These are phyloP conservation scores for Scaptomyza parva DNA, from an alignment of 2,888 invertebrate species.

Conservation along the genomic window DNA sequence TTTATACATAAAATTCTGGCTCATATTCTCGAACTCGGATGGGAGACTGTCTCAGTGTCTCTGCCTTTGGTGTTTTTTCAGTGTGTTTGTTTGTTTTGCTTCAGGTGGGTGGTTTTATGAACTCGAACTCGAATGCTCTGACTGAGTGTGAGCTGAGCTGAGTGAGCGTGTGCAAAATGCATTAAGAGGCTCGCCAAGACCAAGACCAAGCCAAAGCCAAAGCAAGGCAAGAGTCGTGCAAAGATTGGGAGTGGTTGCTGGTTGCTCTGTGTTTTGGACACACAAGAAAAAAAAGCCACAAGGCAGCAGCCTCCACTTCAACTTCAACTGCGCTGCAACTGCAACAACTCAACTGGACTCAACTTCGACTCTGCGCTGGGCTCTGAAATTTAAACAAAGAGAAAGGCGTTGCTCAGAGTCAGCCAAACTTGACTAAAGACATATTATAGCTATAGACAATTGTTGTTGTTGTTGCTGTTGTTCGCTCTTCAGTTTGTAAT, in stretches of 20 bases:
- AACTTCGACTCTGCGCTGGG: constrained; percentile 22
- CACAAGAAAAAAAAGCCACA: constrained; percentile 32
- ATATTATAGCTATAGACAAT: constrained; percentile 21
- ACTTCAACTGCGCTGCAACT: constrained; percentile 5
- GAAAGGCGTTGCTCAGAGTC: constrained; percentile 70
- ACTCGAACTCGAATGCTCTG: too few species aligned
- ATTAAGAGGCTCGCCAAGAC: constrained; percentile 69
- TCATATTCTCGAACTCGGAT: constrained; percentile 49
- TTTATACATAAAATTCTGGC: constrained; percentile 70
- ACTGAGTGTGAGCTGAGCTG: constrained; percentile 2
- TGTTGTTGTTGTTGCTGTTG: constrained; percentile 15
- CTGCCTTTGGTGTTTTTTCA: neutral
- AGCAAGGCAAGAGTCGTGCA: constrained; percentile 78
- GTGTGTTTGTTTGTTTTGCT: constrained; percentile 26
- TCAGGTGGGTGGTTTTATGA: constrained; percentile 54
- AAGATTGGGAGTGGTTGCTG: constrained; percentile 75
- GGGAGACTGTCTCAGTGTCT: neutral
- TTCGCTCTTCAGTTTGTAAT: constrained; percentile 54
- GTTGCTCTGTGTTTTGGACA: too few species aligned
- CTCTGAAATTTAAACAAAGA: constrained; percentile 72
- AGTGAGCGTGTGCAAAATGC: constrained; percentile 67
- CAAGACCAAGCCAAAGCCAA: constrained; percentile 65
- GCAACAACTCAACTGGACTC: constrained; percentile 17
- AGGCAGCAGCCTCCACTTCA: constrained; percentile 31
- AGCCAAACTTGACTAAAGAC: constrained; percentile 21